Evolutionary conservation across 2,797 vertebrate genomes (phyloP).

Genomic region (Hafferia zeledoni): DNA sequence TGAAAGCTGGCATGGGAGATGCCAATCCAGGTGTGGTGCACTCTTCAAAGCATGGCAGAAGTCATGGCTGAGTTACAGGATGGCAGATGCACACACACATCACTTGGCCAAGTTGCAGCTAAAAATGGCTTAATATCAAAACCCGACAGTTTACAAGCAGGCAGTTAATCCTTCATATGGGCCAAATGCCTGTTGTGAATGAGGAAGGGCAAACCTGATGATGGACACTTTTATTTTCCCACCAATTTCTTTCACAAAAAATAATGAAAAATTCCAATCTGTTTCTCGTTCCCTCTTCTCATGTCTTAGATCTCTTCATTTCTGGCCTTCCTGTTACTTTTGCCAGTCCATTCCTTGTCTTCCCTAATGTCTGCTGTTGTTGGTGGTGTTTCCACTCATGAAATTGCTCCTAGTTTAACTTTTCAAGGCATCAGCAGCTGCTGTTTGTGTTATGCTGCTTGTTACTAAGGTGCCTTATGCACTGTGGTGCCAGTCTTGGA

Average conservation of each 20-base stretch:
- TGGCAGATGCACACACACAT: slow-evolving; percentile 40
- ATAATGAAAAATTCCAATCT: neutral
- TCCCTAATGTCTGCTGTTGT: neutral
- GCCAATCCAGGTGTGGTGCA: slow-evolving; percentile 60
- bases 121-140: slow-evolving; percentile 46
- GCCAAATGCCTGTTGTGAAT: neutral
- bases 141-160: slow-evolving; percentile 19
- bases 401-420: neutral
- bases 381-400: neutral
- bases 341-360: neutral
- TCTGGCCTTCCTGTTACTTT: neutral
- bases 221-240: neutral
- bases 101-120: slow-evolving; percentile 45
- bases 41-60: slow-evolving; percentile 52
- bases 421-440: neutral
- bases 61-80: slow-evolving; percentile 67
- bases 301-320: neutral
- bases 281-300: neutral
- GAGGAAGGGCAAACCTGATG: neutral
- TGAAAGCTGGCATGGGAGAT: slow-evolving; percentile 36
- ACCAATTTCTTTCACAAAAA: neutral
- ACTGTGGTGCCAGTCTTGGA: neutral
- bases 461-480: neutral
- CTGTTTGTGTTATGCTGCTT: neutral
- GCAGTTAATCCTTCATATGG: neutral